phyloP scores from a whole-genome alignment of 2,797 vertebrate species.

The Schizothorax lantsangensis region DNA sequence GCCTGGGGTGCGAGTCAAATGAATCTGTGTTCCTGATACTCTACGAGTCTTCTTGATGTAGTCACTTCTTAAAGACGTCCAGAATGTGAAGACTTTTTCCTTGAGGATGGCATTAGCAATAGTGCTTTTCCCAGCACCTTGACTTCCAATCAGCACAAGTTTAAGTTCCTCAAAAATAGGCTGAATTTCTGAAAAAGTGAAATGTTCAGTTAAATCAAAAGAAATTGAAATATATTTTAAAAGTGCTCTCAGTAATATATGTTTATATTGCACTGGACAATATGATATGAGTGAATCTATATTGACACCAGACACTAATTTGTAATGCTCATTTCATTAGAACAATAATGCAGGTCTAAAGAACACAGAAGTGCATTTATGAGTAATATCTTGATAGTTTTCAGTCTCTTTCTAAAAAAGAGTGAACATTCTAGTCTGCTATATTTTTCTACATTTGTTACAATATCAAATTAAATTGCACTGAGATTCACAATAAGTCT shows the following conservation, averaged over 20 bases:
- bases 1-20: not conserved
- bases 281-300: too few species aligned
- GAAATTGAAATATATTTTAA: not conserved
- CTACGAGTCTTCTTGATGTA: not conserved
- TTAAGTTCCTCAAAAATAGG: slow-evolving; percentile 1
- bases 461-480: too few species aligned
- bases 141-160: slow-evolving; percentile 31
- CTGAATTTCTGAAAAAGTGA: not conserved
- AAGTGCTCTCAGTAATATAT: not conserved
- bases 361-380: too few species aligned
- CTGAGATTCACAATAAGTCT: too few species aligned
- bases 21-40: not conserved
- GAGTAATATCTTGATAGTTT: too few species aligned
- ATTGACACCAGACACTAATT: too few species aligned
- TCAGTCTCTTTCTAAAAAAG: too few species aligned
- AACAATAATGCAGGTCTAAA: too few species aligned
- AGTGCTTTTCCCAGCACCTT: slow-evolving; percentile 5
- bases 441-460: too few species aligned
- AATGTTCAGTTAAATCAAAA: not conserved
- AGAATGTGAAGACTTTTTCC: not conserved
- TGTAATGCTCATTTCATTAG: too few species aligned
- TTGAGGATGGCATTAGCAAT: not conserved
- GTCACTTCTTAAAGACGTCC: not conserved
- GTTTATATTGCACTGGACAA: not conserved
- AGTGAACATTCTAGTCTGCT: too few species aligned